Conservation (phyloP, 2,113 vertebrate genomes). For the Prionailurus viverrinus region DNA sequence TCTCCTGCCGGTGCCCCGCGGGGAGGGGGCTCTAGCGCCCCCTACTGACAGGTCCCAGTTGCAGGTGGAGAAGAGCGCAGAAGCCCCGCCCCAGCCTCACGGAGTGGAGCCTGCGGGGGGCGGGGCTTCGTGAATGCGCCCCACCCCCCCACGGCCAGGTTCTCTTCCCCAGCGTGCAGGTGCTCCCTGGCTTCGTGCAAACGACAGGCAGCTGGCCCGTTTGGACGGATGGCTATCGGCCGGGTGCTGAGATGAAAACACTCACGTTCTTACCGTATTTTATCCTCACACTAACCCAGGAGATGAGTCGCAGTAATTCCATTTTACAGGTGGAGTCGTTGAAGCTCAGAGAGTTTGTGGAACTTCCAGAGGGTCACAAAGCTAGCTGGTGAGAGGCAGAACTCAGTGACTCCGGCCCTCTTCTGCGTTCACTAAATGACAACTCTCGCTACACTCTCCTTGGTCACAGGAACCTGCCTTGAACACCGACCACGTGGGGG, state of each 20-base stretch:
- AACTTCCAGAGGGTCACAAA: background rate
- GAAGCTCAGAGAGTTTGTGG: background rate
- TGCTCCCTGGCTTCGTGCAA: no score
- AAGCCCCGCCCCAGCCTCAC: rapidly evolving
- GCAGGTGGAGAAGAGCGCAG: background rate
- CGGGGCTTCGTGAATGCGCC: background rate
- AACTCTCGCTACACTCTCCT: background rate
- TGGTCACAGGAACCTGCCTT: background rate
- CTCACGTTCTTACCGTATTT: background rate
- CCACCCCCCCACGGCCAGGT: rapidly evolving
- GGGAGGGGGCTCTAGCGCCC: background rate
- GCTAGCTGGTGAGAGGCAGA: background rate
- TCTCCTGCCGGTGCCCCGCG: no score
- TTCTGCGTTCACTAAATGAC: background rate
- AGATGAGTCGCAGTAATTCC: background rate
- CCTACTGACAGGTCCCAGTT: rapidly evolving
- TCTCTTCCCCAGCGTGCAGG: background rate
- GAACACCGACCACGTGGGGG: no score
- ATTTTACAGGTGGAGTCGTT: background rate
- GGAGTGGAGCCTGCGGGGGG: background rate
- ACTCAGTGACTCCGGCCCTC: background rate
- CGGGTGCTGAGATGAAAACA: background rate
- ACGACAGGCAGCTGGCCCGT: background rate
- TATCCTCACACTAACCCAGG: background rate
- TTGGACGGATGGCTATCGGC: background rate